Conservation (phyloP, 2,113 vertebrate genomes). For the Rhabdomys dilectus region DNA sequence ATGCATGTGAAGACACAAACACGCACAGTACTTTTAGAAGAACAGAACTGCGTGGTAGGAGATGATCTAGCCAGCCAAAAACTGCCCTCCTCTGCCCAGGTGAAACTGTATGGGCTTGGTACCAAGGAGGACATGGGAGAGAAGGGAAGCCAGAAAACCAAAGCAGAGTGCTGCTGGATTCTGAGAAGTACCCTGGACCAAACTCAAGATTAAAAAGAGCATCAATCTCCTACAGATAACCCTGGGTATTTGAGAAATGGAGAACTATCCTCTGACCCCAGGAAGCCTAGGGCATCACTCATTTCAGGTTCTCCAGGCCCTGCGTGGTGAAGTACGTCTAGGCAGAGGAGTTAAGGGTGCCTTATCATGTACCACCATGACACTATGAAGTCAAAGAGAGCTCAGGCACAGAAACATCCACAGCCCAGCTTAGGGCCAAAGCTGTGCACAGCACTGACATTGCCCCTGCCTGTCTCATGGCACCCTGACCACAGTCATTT, state of each 20-base stretch:
- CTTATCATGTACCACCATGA: neutral
- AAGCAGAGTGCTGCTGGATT: neutral
- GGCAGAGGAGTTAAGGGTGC: neutral
- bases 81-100: neutral
- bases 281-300: neutral
- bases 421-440: too few species aligned
- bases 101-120: neutral
- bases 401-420: neutral
- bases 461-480: too few species aligned
- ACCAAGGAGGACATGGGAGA: neutral
- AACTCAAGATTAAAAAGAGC: neutral
- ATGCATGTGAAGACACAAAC: neutral
- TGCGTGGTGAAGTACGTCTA: neutral
- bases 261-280: neutral
- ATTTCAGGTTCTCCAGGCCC: neutral
- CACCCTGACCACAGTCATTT: neutral
- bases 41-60: neutral
- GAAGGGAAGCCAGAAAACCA: neutral
- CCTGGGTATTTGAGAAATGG: slow-evolving; percentile 11
- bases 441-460: neutral
- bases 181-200: neutral
- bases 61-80: neutral
- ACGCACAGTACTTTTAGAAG: too few species aligned
- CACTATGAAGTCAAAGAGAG: neutral
- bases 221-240: neutral